Percentiles rank a stretch among this genome's conserved stretches.
phyloP scores from a whole-genome alignment of 2,113 vertebrate species.

The Neomonachus schauinslandi region DNA sequence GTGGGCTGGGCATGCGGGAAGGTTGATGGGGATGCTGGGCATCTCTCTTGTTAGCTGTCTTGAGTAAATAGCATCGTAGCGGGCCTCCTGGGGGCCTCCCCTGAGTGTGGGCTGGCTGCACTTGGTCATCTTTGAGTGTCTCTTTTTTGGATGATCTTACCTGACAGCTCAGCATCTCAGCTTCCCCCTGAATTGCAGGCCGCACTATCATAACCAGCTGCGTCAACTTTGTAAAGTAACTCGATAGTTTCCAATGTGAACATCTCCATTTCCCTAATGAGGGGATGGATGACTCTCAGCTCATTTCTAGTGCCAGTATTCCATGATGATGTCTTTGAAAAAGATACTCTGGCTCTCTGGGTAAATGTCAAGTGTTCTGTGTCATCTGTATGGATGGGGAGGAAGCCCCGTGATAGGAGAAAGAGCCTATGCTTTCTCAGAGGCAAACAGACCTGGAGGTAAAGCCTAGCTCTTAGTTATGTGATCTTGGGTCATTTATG shows the following conservation, averaged over 20 bases:
- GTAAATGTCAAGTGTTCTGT: background rate
- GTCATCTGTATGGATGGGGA: background rate
- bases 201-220: rapidly evolving
- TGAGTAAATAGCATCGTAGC: background rate
- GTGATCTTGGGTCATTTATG: background rate
- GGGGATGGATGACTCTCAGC: background rate
- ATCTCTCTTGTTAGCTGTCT: rapidly evolving
- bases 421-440: background rate
- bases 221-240: background rate
- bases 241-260: background rate
- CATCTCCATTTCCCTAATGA: background rate
- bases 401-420: background rate
- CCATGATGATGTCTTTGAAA: background rate
- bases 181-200: background rate
- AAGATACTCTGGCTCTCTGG: background rate
- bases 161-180: background rate
- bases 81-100: background rate
- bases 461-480: background rate
- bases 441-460: background rate
- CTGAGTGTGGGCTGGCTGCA: rapidly evolving
- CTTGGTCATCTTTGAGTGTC: background rate
- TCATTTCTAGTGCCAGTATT: background rate
- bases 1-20: rapidly evolving
- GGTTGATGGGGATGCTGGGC: too few species aligned
- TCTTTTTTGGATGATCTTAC: background rate